A percentile compares a stretch with the other conserved stretches of the same genome.
Conservation (phyloP, 2,888 invertebrate species). For the Pseudanteris insignis region DNA sequence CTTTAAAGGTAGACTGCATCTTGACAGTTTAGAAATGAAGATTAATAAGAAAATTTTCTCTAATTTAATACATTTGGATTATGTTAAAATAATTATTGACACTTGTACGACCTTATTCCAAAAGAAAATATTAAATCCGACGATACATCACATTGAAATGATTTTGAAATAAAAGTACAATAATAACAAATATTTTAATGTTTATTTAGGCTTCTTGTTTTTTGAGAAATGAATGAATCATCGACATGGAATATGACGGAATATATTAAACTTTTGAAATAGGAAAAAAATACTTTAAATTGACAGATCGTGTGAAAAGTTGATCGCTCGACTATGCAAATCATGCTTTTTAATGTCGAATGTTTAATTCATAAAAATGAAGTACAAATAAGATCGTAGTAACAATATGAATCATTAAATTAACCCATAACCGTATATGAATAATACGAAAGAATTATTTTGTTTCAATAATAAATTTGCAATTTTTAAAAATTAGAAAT, state of each 20-base stretch:
- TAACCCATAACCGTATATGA: too few relatives aligned
- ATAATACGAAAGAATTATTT: too few relatives aligned
- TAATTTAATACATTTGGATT: too few relatives aligned
- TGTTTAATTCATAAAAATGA: constrained; percentile 13
- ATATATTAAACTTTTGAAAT: constrained; percentile 17
- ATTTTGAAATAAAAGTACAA: constrained; percentile 18
- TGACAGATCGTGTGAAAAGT: constrained; percentile 27
- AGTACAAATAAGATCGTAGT: too few relatives aligned
- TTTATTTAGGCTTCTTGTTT: constrained; percentile 37
- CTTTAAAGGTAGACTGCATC: too few relatives aligned
- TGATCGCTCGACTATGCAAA: constrained; percentile 20
- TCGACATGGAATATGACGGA: constrained; percentile 13
- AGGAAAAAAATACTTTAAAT: constrained; percentile 20
- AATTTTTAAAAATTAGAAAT: too few relatives aligned
- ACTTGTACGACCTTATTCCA: too few relatives aligned
- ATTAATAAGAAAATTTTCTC: too few relatives aligned
- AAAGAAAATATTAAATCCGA: not conserved
- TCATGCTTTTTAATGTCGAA: constrained; percentile 27
- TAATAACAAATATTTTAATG: constrained; percentile 13
- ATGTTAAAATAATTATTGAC: too few relatives aligned
- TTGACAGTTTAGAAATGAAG: too few relatives aligned
- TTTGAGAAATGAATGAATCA: constrained; percentile 30
- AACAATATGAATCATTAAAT: too few relatives aligned
- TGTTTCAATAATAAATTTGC: too few relatives aligned
- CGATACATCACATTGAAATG: constrained; percentile 1